phyloP scores from a whole-genome alignment of 2,113 vertebrate species.

The Oryzias melastigma region DNA sequence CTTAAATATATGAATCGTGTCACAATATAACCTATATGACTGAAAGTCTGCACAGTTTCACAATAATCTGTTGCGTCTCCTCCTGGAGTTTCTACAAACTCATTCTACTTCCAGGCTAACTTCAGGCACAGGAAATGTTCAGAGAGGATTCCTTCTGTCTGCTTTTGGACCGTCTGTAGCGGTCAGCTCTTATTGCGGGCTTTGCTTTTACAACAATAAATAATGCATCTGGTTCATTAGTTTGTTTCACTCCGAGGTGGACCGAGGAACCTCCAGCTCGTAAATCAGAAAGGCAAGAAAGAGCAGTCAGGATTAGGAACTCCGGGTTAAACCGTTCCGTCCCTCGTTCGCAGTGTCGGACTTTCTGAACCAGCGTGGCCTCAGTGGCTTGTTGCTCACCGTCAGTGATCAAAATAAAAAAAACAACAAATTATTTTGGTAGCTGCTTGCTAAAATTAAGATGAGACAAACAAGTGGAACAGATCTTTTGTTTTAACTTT shows the following conservation, averaged over 20 bases:
- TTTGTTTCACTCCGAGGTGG: constrained; percentile 57
- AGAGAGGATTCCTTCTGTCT: constrained; percentile 17
- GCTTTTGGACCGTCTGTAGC: constrained; percentile 33
- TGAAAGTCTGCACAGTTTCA: no score
- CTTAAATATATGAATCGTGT: no score
- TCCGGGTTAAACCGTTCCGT: constrained; percentile 48
- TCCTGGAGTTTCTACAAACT: no score
- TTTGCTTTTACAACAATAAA: constrained; percentile 66
- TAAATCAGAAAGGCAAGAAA: constrained; percentile 60
- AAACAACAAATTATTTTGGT: constrained; percentile 42
- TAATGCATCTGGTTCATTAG: constrained; percentile 73
- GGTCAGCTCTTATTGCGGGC: constrained; percentile 47
- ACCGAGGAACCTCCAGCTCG: constrained; percentile 57
- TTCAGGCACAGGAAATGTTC: no score
- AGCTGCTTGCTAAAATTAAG: constrained; percentile 3
- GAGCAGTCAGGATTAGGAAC: constrained; percentile 56
- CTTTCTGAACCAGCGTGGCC: constrained; percentile 11
- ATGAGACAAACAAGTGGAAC: no score
- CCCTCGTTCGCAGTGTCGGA: constrained; percentile 29
- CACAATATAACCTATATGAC: no score
- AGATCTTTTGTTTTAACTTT: no score
- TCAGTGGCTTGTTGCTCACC: not conserved
- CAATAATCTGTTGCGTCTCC: no score
- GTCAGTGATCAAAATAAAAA: constrained; percentile 41
- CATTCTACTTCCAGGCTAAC: no score